Evolutionary conservation across 2,797 vertebrate genomes (phyloP), one percentile per base, ranked within the genome.

Genomic region (Hylomyscus alleni): DNA sequence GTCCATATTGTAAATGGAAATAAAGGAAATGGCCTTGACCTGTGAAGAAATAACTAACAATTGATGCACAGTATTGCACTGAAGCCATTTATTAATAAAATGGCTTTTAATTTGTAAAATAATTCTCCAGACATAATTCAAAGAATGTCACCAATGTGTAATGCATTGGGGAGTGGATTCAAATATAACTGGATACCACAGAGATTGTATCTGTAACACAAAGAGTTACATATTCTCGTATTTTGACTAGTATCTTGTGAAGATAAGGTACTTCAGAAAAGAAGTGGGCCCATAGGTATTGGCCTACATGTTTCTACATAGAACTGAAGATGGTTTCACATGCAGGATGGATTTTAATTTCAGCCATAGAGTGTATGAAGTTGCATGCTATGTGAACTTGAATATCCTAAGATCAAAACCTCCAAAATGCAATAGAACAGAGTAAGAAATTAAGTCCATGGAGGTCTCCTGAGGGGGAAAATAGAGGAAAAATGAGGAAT

Each of bases 1-100:
- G 75, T 95, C 78, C 17, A 22, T 91, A 85, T 82, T 91, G 29
- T 73, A 89, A 95, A 94, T 60, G 73, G 62, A 95, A 95, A 93
- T 87, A 97, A 96, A 96, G 80, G 65, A 88, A 90, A 81, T 82
- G 17, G 10, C 83, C 73, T 86, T 81, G 34, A 76, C 60, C 19
- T 54, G n/a, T 92, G 83, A 89, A 84, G 54, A 93, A 92, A 81
- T 34, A 54, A 37, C 56, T 73, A 87, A 90, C 52, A 93, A 89
- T 65, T 84, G 76, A 92, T 77, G 19, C 34, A 85, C 15, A 50
- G 54, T 65, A 47, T 62, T 69, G 87, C 13, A 20, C 40, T 29
- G 26, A 78, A 89, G 29, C 15, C 76, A 91, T 50, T 92, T 81
- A 94, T 31, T 40, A 92, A 22, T 56, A 90, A 86, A 86, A 78